Evolutionary conservation across 2,888 invertebrate genomes (phyloP).

Genomic region (Galerucella calmariensis): DNA sequence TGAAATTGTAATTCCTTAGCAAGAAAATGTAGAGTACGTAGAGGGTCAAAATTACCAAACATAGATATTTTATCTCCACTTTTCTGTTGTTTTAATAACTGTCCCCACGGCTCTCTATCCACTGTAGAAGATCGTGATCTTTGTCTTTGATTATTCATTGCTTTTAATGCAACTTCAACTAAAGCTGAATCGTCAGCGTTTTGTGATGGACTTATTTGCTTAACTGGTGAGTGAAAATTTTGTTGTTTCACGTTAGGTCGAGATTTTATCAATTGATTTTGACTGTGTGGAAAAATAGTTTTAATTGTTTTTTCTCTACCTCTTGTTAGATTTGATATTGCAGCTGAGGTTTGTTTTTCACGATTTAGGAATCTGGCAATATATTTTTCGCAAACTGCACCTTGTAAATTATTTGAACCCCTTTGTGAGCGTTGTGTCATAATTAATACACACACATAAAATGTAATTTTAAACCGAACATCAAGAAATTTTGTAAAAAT

Average conservation of each 20-base stretch:
- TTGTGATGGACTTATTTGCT: conserved; percentile 25
- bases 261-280: conserved; percentile 41
- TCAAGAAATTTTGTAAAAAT: conserved; percentile 27
- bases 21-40: conserved; percentile 62
- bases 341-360: conserved; percentile 39
- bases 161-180: conserved; percentile 53
- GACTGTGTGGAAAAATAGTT: conserved; percentile 35
- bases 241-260: conserved; percentile 44
- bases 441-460: conserved; percentile 32
- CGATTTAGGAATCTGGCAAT: conserved; percentile 45
- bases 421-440: conserved; percentile 44
- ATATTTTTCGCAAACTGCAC: conserved; percentile 47
- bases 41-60: conserved; percentile 61
- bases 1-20: conserved; percentile 61
- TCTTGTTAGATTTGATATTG: conserved; percentile 19
- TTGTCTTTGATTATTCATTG: conserved; percentile 49
- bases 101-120: conserved; percentile 54
- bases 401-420: conserved; percentile 38
- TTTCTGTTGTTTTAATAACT: conserved; percentile 54
- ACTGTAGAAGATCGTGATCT: conserved; percentile 49
- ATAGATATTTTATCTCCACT: conserved; percentile 54
- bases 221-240: conserved; percentile 40
- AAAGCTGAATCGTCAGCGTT: conserved; percentile 46
- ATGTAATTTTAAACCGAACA: conserved; percentile 42
- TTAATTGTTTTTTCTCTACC: conserved; percentile 38